Conservation (phyloP, 2,797 vertebrate genomes). For the Macrochelys suwanniensis region DNA sequence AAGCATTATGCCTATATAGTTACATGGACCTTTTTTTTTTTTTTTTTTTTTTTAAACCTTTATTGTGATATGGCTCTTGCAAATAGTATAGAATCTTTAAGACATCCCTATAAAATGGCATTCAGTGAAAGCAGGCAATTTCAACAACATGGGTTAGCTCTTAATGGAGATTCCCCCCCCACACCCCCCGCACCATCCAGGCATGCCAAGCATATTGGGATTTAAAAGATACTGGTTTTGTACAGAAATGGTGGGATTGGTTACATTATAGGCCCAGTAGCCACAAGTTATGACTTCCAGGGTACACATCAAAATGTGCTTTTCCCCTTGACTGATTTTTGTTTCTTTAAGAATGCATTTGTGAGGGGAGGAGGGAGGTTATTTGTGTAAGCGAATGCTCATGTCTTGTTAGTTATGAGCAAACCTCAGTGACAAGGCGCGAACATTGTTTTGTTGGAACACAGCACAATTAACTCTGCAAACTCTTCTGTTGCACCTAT, state of each 20-base stretch:
- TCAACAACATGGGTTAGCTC: background rate
- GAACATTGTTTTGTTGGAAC: background rate
- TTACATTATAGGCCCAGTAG: background rate
- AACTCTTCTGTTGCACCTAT: background rate
- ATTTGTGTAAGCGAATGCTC: rapidly evolving
- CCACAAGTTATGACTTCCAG: background rate
- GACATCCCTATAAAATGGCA: background rate
- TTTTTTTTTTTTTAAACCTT: background rate
- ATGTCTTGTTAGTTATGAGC: background rate
- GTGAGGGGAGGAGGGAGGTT: background rate
- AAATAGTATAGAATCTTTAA: background rate
- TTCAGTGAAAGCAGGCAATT: background rate
- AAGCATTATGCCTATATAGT: background rate
- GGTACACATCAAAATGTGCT: background rate
- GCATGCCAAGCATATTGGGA: background rate
- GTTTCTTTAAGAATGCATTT: background rate
- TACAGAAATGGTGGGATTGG: background rate
- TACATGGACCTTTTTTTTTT: rapidly evolving
- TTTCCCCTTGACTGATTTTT: background rate
- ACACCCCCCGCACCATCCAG: rapidly evolving
- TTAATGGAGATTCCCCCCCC: background rate
- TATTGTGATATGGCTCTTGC: background rate
- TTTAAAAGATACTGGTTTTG: background rate
- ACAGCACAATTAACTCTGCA: background rate
- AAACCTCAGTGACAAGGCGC: background rate